Percentiles rank a stretch among this genome's conserved stretches.
Evolutionary conservation across 1,140 invertebrate genomes (phyloP).

Genomic region (Varroa destructor): DNA sequence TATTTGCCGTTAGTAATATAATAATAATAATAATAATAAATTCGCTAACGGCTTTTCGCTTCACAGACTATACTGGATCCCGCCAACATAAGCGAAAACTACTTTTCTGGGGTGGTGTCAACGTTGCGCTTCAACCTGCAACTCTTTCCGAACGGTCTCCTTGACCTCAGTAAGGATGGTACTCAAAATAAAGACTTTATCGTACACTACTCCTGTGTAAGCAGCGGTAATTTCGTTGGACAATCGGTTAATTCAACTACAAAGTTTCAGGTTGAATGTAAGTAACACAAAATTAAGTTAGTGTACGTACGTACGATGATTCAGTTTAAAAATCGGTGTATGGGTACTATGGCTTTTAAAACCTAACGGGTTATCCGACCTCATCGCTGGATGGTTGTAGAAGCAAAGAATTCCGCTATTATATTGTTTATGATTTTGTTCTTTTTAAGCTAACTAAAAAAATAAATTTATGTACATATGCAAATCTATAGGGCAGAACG

Average conservation of each 20-base stretch:
- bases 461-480: not conserved
- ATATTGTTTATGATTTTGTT: too few relatives aligned
- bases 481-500: not conserved
- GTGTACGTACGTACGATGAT: not conserved
- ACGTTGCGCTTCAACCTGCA: conserved; percentile 67
- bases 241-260: conserved; percentile 61
- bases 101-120: conserved; percentile 71
- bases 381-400: not conserved
- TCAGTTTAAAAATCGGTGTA: too few relatives aligned
- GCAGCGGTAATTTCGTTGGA: conserved; percentile 56
- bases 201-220: conserved; percentile 57
- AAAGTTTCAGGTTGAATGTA: conserved; percentile 72
- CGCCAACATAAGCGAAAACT: conserved; percentile 53
- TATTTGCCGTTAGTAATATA: too few relatives aligned
- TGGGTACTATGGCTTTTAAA: too few relatives aligned
- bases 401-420: not conserved
- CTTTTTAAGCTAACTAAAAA: too few relatives aligned
- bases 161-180: conserved; percentile 55
- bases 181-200: conserved; percentile 48
- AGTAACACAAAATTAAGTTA: conserved; percentile 43
- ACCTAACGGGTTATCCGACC: too few relatives aligned
- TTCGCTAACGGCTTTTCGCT: too few relatives aligned
- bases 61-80: conserved; percentile 51
- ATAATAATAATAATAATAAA: too few relatives aligned
- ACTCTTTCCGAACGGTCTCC: conserved; percentile 58